Evolutionary conservation across 92 coral and sea anemone genomes (phyloP), one percentile per base, ranked within the genome.

Genomic region (Heteractis magnifica): DNA sequence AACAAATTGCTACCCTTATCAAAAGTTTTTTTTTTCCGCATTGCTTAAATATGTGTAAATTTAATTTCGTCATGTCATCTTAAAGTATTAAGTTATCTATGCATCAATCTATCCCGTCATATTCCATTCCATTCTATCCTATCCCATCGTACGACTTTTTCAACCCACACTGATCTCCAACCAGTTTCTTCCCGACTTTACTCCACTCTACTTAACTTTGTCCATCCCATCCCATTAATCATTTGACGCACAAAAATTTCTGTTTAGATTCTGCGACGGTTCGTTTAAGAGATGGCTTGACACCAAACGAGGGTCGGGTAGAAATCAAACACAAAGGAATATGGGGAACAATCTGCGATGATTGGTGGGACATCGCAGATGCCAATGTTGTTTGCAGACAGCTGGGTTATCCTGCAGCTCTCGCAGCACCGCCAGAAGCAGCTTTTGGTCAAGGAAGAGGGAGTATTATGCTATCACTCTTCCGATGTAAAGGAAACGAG

Each of bases 311-410:
- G 52, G 87, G 87, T 18, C 51, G 26, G 58, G 73, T 84, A 3
- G 81, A 84, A 51, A 75, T 84, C 8, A 76, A 84, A 49, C 64
- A 51, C 51, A 59, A 76, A 5, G 87, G 87, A 18, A 16, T 4
- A 10, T 84, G 82, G 75, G 82, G 82, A 4, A 56, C 75, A 23
- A 53, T 84, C 13, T 84, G 87, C 49, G 75, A 76, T 51, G 44
- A 75, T 12, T 12, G 4, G 14, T 84, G 87, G 87, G 73, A 64
- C 50, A 76, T 74, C 19, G 60, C 41, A 8, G 74, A 65, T 64
- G 87, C 87, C 8, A 21, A 84, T 49, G 76, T 84, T 18, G 76
- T 65, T 14, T 84, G 87, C 44, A 59, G 76, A 52, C 41, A 84
- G 82, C 34, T 84, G 8, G 87, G 87, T 6, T 77, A 15, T 19